Evolutionary conservation across 30 jellyfish, hydroid and myxozoan species (phyloP).

Genomic region (Euphysa ruthae): DNA sequence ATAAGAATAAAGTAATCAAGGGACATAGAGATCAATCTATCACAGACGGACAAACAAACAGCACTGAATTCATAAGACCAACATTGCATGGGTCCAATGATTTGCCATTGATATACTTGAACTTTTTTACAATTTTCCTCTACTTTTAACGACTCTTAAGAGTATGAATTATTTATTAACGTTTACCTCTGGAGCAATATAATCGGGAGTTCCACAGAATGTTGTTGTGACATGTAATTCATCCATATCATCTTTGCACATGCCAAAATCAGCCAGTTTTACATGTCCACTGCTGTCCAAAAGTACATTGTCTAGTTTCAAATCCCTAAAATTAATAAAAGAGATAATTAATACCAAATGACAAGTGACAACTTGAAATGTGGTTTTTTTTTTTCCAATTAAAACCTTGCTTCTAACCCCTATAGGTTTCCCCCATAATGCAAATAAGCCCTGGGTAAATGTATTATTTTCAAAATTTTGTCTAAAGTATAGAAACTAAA

Average conservation of each 20-base stretch:
- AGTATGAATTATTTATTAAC: no score
- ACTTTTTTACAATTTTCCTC: no score
- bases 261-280: conserved; percentile 96
- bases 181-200: conserved; percentile 95
- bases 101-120: no score
- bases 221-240: conserved; percentile 65
- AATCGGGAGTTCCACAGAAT: conserved; percentile 98
- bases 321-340: conserved; percentile 52
- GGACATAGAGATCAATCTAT: no score
- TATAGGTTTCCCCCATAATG: background rate
- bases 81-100: no score
- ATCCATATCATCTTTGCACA: conserved; percentile 91
- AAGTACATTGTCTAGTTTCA: conserved; percentile 88
- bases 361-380: no score
- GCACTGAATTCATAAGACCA: no score
- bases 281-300: conserved; percentile 94
- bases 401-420: no score
- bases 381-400: background rate
- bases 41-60: no score
- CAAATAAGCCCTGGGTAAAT: background rate
- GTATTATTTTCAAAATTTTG: background rate
- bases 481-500: background rate
- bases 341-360: background rate
- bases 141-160: no score
- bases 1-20: no score